Base-by-base conservation (phyloP, 2,797 vertebrate genomes). In the Streptopelia turtur region DNA sequence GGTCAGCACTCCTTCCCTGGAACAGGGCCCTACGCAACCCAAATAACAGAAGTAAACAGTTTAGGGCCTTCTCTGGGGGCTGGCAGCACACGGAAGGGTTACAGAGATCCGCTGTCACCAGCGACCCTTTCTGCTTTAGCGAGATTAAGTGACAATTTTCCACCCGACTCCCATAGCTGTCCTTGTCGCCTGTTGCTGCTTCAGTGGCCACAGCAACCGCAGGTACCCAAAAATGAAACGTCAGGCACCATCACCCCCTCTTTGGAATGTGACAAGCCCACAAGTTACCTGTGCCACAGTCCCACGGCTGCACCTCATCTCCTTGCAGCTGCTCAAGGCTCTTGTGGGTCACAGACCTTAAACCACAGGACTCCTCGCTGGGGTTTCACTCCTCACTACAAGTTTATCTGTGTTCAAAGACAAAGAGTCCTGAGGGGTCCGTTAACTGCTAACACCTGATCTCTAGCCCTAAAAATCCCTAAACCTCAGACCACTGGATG, bases 11-110 rank as follows among this genome's bases (percentile, higher is more conserved):
- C 25, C 45, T 50, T 31, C 87, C 56, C 56, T 20, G 43, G 33
- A 79, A 88, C 4, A 0, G 15, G 21, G 45, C 35, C 3, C 0
- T 13, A 25, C 1, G 3, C 84, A 57, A 45, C 10, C 3, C 60
- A n/a, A 35, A 49, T 64, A 43, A 20, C 30, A 10, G 24, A 53
- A 27, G 49, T 39, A n/a, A 79, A 69, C 10, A 43, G 31, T 30
- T 4, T 11, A 23, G 27, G 43, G 13, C 5, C n/a, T 8, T 69
- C 47, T 16, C 59, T 17, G 37, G 11, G 9, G 76, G 63, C 37
- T 4, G 61, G 63, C 52, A 66, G 57, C 45, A 16, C 0, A 17
- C 60, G 4, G 55, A 56, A 57, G 49, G 72, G 75, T 59, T 78
- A 66, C 21, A 68, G n/a, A 37, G 70, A 47, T 87, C 37, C 18